Evolutionary conservation across 2,888 invertebrate genomes (phyloP).

Genomic region (Netelia melanura): DNA sequence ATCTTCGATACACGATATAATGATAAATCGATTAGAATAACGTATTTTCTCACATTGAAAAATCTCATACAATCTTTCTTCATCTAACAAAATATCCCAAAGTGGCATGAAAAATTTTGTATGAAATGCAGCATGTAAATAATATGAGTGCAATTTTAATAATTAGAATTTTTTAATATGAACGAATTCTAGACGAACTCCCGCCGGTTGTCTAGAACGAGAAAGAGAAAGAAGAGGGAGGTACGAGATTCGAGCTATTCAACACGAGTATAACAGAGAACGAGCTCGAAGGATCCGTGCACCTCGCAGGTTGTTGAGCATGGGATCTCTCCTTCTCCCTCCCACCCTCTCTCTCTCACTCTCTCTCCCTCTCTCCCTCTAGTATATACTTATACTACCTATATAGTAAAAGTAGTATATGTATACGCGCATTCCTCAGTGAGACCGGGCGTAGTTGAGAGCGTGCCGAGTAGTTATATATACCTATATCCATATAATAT

Average conservation of each 20-base stretch:
- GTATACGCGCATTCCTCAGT: constrained; percentile 76
- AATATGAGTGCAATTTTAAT: neutral
- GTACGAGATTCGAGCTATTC: neutral
- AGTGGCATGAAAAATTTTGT: neutral
- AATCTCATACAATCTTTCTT: neutral
- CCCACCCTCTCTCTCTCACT: neutral
- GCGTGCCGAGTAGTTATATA: constrained; percentile 62
- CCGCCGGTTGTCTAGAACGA: neutral
- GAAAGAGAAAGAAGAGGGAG: constrained; percentile 3
- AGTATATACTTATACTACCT: constrained; percentile 42
- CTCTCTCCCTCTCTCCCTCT: neutral
- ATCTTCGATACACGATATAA: neutral
- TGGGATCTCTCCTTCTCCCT: constrained; percentile 21
- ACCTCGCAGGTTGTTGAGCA: constrained; percentile 46
- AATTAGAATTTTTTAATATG: neutral
- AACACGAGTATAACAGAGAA: neutral
- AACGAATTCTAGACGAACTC: neutral
- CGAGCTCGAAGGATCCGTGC: constrained; percentile 18
- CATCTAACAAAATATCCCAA: neutral
- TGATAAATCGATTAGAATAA: neutral
- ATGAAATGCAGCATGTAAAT: neutral
- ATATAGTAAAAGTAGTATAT: constrained; percentile 37
- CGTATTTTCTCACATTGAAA: no score
- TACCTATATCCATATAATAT: constrained; percentile 11
- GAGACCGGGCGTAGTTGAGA: constrained; percentile 75